Evolutionary conservation across 1,140 invertebrate species (phyloP), one percentile per base, ranked within the genome.

Genomic region (Lutraria rhynchaena): DNA sequence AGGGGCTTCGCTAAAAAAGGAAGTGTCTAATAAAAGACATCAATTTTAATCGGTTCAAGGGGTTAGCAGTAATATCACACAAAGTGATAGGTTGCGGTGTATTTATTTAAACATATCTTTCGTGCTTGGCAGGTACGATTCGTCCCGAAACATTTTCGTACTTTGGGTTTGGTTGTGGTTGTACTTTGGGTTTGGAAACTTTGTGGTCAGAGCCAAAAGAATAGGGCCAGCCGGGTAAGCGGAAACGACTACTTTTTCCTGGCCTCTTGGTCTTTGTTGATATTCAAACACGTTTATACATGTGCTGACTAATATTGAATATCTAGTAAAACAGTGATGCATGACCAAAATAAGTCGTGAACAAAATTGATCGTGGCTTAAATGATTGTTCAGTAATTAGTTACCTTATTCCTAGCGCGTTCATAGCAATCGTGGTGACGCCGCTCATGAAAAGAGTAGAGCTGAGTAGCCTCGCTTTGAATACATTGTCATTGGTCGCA

Each of bases 401-500:
- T 70, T 35, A 83, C 82, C 82, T 71, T 2, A 83, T 63, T 19
- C 82, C 82, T 2, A 83, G 11, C 0, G 60, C 17, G 37, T 63
- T 53, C 75, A 82, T 81, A 11, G 69, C 24, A 4, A 83, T n/a
- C n/a, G 82, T 81, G 3, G 57, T 31, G 41, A 83, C 29, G 0
- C 82, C 82, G 29, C n/a, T 51, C 67, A 83, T 83, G 46, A 83
- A 69, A n/a, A 83, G 46, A 3, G 57, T 61, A 9, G 82, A 82
- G 29, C 55, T 55, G 27, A 83, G 58, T 3, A 83, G 41, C 57
- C 81, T 65, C 1, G 82, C 67, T 57, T 65, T 80, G 19, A 83
- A 31, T 22, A 37, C 29, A 7, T 80, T 57, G 1, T 46, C 19
- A 31, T 81, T 33, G n/a, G 65, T 31, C 7, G 76, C 82, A 57